Conservation (phyloP, 2,797 vertebrate species). For the Poeciliopsis infans region DNA sequence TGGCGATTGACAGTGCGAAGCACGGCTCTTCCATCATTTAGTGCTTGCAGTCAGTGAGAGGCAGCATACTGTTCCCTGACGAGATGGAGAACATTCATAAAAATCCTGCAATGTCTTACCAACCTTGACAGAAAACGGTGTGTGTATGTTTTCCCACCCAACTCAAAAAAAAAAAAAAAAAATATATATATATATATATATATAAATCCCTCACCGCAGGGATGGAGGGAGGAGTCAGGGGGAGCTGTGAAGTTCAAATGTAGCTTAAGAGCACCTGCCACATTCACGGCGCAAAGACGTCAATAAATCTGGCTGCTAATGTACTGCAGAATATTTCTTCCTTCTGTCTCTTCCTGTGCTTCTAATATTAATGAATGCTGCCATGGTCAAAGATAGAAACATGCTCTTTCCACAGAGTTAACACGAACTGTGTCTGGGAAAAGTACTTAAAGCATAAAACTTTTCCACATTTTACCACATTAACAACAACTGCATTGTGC, state of each 20-base stretch:
- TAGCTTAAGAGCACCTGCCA: conserved; percentile 78
- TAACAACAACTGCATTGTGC: neutral
- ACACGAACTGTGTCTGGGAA: conserved; percentile 37
- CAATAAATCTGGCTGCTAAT: conserved; percentile 82
- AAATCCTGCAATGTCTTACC: conserved; percentile 61
- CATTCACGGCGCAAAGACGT: conserved; percentile 74
- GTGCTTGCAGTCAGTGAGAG: conserved; percentile 57
- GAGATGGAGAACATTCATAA: conserved; percentile 73
- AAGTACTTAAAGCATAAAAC: neutral
- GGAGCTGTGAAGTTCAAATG: conserved; percentile 64
- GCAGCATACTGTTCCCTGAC: conserved; percentile 55
- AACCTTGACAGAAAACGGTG: conserved; percentile 60
- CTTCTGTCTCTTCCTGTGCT: conserved; percentile 43
- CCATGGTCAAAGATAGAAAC: conserved; percentile 72
- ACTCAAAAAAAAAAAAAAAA: neutral
- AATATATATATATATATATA: no score
- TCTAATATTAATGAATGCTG: conserved; percentile 79
- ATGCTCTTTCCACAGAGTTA: conserved; percentile 63
- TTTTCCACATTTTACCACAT: neutral
- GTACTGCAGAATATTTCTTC: conserved; percentile 70
- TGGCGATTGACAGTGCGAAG: conserved; percentile 51
- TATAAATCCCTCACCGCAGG: conserved; percentile 31
- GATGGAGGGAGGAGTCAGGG: conserved; percentile 48
- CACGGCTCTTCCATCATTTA: conserved; percentile 59
- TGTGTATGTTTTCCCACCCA: neutral